Base-by-base conservation (phyloP, 2,888 invertebrate genomes). In the Noctuana brunneofusca region DNA sequence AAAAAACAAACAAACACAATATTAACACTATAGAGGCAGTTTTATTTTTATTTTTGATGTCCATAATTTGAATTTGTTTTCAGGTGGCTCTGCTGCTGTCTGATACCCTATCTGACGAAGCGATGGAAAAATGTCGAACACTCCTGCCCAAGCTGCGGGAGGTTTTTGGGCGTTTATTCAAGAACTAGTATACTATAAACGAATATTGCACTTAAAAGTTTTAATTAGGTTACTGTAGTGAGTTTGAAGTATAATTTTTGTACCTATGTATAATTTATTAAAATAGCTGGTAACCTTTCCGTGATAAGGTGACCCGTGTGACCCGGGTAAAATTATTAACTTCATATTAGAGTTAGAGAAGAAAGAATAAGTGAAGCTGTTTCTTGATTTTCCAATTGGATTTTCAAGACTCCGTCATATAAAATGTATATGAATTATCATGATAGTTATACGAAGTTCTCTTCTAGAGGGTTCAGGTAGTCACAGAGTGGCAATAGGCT, bases 81-180 rank as follows among this genome's bases (percentile, higher is more conserved):
- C 80, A 91, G 91, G 91, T 90, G 90, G 89, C 54, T 90, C 66
- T 90, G 89, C 69, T 89, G 91, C 74, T 91, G 91, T 58, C 60
- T 90, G 30, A 53, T 89, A 35, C 91, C 91, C 0, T 91, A 91
- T 67, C 62, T 87, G 12, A 73, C 78, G 2, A 89, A 83, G 63
- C 76, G 81, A 58, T 91, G 89, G 89, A 89, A 87, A 67, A 87
- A 89, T 58, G 91, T 90, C 0, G 88, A 90, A 58, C 91, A 91
- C 65, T 83, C 84, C 59, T 91, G 91, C 63, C 89, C 90, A 0
- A 83, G 75, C 52, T 91, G 91, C 64, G 75, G 71, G 46, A 76
- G 73, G 62, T 89, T 81, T 71, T 72, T 91, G 59, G 91, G 90
- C 20, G 75, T 86, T 18, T 89, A 86, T 66, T 72, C 81, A 0